Percentiles rank a stretch among this genome's conserved stretches.
These are phyloP conservation scores for Brachystomella parvula DNA, from an alignment of 1,140 invertebrate genomes.

Conservation along the genomic window DNA sequence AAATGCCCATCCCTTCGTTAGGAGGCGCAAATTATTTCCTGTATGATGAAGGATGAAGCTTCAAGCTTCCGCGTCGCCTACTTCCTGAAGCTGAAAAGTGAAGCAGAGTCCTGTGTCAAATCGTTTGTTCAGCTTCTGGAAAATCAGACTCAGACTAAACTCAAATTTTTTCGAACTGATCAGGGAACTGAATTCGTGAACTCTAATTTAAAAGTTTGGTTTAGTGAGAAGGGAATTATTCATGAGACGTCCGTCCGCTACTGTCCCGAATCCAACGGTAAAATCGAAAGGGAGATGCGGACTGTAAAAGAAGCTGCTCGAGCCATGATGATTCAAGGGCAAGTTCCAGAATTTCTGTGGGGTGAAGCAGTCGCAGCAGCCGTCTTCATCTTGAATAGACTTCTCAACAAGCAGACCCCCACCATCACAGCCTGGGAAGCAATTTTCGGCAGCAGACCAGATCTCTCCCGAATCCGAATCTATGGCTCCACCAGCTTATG, in stretches of 20 bases:
- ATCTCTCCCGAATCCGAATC: conserved; percentile 37
- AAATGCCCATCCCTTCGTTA: conserved; percentile 41
- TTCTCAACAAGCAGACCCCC: not conserved
- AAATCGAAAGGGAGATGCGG: conserved; percentile 45
- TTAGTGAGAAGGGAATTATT: conserved; percentile 43
- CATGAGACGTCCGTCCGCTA: conserved; percentile 46
- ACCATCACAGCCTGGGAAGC: conserved; percentile 35
- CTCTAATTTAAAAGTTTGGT: conserved; percentile 16
- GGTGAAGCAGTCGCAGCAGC: conserved; percentile 45
- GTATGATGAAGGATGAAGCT: conserved; percentile 46
- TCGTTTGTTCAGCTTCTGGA: conserved; percentile 15
- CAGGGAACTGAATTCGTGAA: conserved; percentile 32
- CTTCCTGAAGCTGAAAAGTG: conserved; percentile 43
- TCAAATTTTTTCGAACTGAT: conserved; percentile 24
- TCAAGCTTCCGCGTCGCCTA: conserved; percentile 43
- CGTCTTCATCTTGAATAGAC: conserved; percentile 43
- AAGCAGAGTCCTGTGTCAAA: conserved; percentile 11
- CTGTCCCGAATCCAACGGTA: conserved; percentile 48
- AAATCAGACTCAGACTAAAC: not conserved
- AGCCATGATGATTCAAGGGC: conserved; percentile 36
- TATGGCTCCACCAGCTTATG: conserved; percentile 40
- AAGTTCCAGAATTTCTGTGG: conserved; percentile 44
- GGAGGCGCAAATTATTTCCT: conserved; percentile 43
- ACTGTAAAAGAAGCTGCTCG: conserved; percentile 37
- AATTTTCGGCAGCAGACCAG: conserved; percentile 37